Base-by-base conservation (phyloP, 30 jellyfish, hydroid and myxozoan species). In the Aurelia sp. region DNA sequence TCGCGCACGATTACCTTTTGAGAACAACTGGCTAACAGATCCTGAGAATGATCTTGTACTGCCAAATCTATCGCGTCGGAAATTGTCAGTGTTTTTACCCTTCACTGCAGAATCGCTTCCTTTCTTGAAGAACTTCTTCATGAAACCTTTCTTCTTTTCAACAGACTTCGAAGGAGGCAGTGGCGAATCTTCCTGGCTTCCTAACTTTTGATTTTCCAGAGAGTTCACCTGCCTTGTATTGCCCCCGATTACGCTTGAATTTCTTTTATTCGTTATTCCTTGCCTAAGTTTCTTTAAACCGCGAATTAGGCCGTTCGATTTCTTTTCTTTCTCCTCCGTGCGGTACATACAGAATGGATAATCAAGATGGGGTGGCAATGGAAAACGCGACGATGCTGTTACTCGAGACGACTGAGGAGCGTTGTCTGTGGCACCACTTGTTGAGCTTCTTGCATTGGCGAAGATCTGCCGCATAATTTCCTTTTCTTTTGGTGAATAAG, bases 401-500 rank as follows among this genome's bases (percentile, higher is more conserved):
- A 52, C 4, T 15, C 53, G 61, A 6, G 58, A 31, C 35, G 57
- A 40, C 48, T 19, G 19, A 13, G 76, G 51, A 15, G 11, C 20
- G 63, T n/a, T 30, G 12, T 58, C 44, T 13, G 60, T 69, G 27
- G 20, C 79, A 33, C 59, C 0, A 13, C 44, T 51, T 6, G 79
- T 23, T 9, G 96, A 63, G 33, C 73, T 53, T 47, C 74, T 41
- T 9, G 92, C 97, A 55, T 89, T 89, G 35, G 73, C 79, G 7
- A 89, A 65, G 2, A 89, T 79, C 50, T 89, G 97, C 11, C 57
- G 86, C 19, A 89, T 67, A 53, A 89, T 89, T 64, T 89, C 97
- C 40, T 79, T 89, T 44, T 89, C 97, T 55, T 89, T 89, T 44
- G 93, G 97, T 6, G 97, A 47, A 41, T 71, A 89, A 17, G 92